These are phyloP conservation scores for Semnornis frantzii DNA, from an alignment of 2,113 vertebrate genomes.

Conservation along the genomic window DNA sequence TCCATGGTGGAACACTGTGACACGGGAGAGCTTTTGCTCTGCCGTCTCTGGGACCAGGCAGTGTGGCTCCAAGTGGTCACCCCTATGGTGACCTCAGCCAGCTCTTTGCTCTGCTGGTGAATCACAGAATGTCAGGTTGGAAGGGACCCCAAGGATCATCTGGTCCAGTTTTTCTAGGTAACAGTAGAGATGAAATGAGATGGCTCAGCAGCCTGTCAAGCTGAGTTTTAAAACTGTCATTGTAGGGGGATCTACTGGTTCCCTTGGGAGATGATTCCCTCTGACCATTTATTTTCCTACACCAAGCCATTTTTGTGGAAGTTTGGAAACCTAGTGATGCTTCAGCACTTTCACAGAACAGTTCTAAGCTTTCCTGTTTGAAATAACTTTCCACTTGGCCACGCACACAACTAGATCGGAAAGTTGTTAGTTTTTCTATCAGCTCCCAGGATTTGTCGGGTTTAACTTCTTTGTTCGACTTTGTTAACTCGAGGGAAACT, in stretches of 20 bases:
- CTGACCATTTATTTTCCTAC: neutral
- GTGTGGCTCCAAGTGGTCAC: accelerated
- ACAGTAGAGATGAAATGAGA: too few species aligned
- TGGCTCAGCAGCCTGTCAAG: too few species aligned
- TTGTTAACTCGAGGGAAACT: neutral
- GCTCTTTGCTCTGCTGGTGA: neutral
- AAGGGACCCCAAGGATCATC: too few species aligned
- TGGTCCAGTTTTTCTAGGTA: too few species aligned
- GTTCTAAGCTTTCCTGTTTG: neutral
- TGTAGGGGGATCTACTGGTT: too few species aligned
- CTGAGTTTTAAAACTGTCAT: too few species aligned
- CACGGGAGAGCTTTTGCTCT: accelerated
- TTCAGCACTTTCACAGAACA: neutral
- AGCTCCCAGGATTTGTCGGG: neutral
- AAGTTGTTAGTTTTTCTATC: neutral
- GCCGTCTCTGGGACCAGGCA: accelerated
- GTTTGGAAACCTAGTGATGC: accelerated
- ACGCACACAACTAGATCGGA: accelerated
- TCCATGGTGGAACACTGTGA: accelerated
- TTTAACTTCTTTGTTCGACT: neutral
- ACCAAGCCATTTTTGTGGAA: accelerated
- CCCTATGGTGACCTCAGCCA: accelerated
- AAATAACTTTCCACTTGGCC: neutral
- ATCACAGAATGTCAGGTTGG: too few species aligned
- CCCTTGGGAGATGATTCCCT: too few species aligned